Conservation (phyloP, 2,797 vertebrate genomes). For the Onychomys arenicola region DNA sequence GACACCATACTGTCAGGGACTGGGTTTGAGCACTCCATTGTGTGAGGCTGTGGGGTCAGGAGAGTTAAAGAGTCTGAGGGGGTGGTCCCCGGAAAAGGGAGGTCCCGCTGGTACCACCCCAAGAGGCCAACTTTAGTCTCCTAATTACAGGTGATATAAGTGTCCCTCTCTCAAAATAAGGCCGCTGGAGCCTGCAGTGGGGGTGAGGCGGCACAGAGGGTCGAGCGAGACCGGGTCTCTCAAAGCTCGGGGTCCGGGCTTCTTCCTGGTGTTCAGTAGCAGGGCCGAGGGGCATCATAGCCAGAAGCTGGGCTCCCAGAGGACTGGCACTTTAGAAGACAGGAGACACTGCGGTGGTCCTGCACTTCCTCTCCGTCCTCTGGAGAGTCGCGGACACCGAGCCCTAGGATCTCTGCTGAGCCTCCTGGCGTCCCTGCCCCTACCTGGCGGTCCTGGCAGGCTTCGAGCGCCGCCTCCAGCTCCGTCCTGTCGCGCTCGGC, state of each 20-base stretch:
- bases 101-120: constrained; percentile 36
- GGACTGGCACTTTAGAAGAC: not conserved
- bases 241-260: not conserved
- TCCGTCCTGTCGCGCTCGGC: not conserved
- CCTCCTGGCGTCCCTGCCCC: not conserved
- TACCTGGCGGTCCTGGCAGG: constrained; percentile 75
- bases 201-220: not conserved
- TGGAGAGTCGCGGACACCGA: not conserved
- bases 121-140: constrained; percentile 73
- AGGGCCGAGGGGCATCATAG: not conserved
- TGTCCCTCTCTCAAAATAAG: constrained; percentile 66
- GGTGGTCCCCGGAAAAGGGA: constrained; percentile 17
- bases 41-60: not conserved
- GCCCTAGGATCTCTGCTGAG: rapidly evolving
- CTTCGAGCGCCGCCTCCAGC: constrained; percentile 43
- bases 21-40: not conserved
- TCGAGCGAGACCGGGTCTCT: not conserved
- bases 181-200: not conserved
- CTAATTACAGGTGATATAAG: constrained; percentile 76
- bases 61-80: not conserved
- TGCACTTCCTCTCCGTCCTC: too few relatives aligned
- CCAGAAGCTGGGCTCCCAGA: not conserved
- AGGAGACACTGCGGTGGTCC: not conserved
- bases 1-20: not conserved
- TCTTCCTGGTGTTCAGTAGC: not conserved